A percentile compares a stretch with the other conserved stretches of the same genome.
phyloP scores from a whole-genome alignment of 2,797 vertebrate species.

The Podargus strigoides region DNA sequence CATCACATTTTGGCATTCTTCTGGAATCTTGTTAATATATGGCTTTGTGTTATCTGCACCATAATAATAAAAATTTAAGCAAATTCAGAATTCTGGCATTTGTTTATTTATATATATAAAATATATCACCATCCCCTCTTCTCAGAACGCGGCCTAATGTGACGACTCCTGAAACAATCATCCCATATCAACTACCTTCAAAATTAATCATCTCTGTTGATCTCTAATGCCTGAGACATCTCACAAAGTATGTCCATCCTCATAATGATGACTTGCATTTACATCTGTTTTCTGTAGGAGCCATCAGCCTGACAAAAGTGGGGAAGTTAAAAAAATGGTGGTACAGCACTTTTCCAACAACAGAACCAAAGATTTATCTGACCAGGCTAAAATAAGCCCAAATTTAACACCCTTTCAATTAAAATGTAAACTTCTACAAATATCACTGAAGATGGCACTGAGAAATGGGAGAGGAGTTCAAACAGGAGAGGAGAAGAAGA shows the following conservation, averaged over 20 bases:
- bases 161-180: not conserved
- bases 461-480: not conserved
- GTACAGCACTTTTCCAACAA: not conserved
- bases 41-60: not conserved
- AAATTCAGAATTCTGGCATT: too few relatives aligned
- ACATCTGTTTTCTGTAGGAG: not conserved
- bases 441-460: not conserved
- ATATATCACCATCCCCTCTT: not conserved
- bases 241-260: not conserved
- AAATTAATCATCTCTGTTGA: not conserved
- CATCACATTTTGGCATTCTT: not conserved
- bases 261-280: not conserved
- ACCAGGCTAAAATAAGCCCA: not conserved
- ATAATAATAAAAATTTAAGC: not conserved
- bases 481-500: not conserved
- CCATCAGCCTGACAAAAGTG: not conserved
- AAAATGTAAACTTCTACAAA: not conserved
- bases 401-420: not conserved
- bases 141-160: not conserved
- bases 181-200: not conserved
- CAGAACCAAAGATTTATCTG: not conserved
- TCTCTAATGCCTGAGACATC: not conserved
- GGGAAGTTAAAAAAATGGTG: not conserved
- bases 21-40: not conserved
- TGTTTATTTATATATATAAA: too few relatives aligned